Base-by-base conservation (phyloP, 2,113 vertebrate species). In the Clinocottus analis region DNA sequence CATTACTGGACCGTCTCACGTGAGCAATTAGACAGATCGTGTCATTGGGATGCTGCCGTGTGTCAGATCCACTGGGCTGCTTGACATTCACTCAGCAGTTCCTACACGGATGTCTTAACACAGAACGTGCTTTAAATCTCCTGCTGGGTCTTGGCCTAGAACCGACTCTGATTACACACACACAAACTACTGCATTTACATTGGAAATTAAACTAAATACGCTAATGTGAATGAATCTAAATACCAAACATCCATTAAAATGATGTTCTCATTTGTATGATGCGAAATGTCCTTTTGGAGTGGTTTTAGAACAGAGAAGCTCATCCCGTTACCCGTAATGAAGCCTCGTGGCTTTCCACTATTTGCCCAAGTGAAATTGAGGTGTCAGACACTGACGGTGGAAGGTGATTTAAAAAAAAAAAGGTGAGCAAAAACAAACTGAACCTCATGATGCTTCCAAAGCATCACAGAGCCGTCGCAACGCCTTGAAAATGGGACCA, bases 401-500 rank as follows among this genome's bases (percentile, higher is more conserved):
- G 81, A 35, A n/a, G n/a, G n/a, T n/a, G n/a, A n/a, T n/a, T n/a
- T n/a, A n/a, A n/a, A n/a, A n/a, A n/a, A n/a, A n/a, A n/a, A n/a
- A n/a, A n/a, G n/a, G n/a, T n/a, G n/a, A n/a, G n/a, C n/a, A n/a
- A n/a, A 79, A 84, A 84, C 78, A 84, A 89, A 84, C 67, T 41
- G 37, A 72, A 66, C 39, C 72, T 12, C 45, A 73, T 73, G 64
- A 77, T 41, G 51, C 68, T 67, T 72, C 72, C 66, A 72, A 67
- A 71, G 66, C 1, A 13, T 17, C 62, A 53, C 83, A 49, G 66
- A 55, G 70, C 6, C 31, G 59, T 35, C 21, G 39, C 65, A 79
- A 68, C 79, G 53, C 65, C 63, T 55, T 47, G 59, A 47, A 90
- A 84, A 81, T 53, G 43, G 74, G 77, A 86, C 65, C 59, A 4